Evolutionary conservation across 2,113 vertebrate genomes (phyloP).

Genomic region (Scolopax mira): DNA sequence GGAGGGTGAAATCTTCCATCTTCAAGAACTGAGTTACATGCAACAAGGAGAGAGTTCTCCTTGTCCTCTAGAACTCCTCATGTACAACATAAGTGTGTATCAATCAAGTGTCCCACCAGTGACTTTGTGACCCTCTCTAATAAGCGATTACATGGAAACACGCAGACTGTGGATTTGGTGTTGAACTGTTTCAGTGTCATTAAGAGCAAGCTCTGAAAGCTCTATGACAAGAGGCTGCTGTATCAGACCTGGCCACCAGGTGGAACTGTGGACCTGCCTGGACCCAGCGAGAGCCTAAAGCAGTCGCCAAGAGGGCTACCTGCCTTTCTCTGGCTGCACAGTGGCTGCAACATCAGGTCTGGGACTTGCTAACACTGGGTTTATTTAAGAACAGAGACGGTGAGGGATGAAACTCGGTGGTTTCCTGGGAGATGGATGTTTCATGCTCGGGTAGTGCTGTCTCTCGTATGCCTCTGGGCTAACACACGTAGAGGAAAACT

Average conservation of each 20-base stretch:
- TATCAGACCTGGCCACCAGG: rapidly evolving
- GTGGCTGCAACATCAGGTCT: neutral
- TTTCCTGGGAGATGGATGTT: neutral
- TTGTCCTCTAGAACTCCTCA: neutral
- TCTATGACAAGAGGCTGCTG: neutral
- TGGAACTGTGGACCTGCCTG: neutral
- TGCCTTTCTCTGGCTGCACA: rapidly evolving
- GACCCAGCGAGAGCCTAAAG: rapidly evolving
- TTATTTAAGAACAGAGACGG: too few species aligned
- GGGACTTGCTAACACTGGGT: neutral
- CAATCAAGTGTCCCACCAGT: neutral
- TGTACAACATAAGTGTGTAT: rapidly evolving
- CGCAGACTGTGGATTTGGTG: rapidly evolving
- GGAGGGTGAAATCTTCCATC: neutral
- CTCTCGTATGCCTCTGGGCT: rapidly evolving
- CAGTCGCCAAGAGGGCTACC: rapidly evolving
- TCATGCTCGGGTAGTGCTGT: rapidly evolving
- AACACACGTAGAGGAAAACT: rapidly evolving
- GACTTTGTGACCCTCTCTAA: neutral
- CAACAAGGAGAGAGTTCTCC: neutral
- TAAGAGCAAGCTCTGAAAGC: rapidly evolving
- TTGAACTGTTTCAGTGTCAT: rapidly evolving
- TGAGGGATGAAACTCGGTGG: too few species aligned
- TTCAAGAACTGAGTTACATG: neutral
- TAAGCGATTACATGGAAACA: too few species aligned